Percentiles rank a stretch among this genome's conserved stretches.
phyloP scores from a whole-genome alignment of 2,113 vertebrate genomes.

The Spea multiplicata region DNA sequence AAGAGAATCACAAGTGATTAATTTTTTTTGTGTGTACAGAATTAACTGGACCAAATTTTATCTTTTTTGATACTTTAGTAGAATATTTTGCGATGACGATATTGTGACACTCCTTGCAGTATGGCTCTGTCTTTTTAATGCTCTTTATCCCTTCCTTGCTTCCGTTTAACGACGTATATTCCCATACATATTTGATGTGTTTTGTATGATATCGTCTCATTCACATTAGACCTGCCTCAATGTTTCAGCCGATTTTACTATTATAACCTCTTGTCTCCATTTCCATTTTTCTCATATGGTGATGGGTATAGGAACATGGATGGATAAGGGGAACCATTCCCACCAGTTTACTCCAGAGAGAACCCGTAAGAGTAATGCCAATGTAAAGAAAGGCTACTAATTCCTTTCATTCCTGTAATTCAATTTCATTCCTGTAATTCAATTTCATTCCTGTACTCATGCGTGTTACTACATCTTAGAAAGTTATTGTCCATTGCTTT shows the following conservation, averaged over 20 bases:
- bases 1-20: background rate
- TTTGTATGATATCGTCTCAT: background rate
- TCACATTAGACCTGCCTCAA: background rate
- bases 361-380: no score
- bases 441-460: no score
- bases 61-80: slow-evolving; percentile 40
- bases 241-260: background rate
- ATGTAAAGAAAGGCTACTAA: no score
- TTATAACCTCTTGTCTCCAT: background rate
- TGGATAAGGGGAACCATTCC: no score
- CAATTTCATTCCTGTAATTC: no score
- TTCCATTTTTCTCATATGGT: background rate
- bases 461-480: background rate
- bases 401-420: no score
- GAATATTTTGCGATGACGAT: slow-evolving; percentile 33
- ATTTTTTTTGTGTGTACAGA: slow-evolving; percentile 40
- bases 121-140: slow-evolving; percentile 26
- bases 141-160: slow-evolving; percentile 6
- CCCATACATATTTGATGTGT: background rate
- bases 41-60: slow-evolving; percentile 37
- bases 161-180: background rate
- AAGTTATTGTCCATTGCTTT: background rate
- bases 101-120: slow-evolving; percentile 40
- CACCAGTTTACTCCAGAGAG: no score
- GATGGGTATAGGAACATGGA: no score